These are phyloP conservation scores for Penaeus vannamei DNA, from an alignment of 1,140 invertebrate species.

Conservation along the genomic window DNA sequence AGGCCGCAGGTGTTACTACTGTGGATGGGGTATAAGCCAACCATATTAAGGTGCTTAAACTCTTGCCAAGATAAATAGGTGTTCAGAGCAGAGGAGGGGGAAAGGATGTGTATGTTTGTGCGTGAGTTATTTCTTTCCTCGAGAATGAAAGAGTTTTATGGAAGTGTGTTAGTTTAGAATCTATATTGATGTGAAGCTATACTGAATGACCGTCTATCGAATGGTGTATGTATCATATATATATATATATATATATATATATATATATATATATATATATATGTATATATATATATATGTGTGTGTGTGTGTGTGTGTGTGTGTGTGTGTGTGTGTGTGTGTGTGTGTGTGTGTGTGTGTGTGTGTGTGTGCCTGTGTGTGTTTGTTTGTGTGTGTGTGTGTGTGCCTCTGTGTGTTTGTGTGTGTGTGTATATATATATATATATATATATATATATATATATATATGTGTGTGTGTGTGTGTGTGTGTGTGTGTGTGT, in stretches of 20 bases:
- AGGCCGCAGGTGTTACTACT: no score
- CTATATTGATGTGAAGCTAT: background rate
- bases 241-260: background rate
- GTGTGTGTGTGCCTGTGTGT: background rate
- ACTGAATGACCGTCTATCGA: conserved; percentile 27
- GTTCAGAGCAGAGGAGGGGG: no score
- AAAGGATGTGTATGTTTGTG: no score
- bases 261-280: no score
- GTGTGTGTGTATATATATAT: conserved; percentile 38
- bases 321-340: background rate
- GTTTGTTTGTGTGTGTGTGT: background rate
- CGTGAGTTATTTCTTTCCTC: no score
- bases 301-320: conserved; percentile 34
- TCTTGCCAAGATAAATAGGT: no score
- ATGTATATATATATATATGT: background rate
- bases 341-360: background rate
- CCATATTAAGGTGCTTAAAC: no score
- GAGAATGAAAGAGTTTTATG: no score
- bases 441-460: conserved; percentile 45
- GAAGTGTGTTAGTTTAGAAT: background rate
- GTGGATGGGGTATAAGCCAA: no score
- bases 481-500: background rate
- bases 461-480: conserved; percentile 28
- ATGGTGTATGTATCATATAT: conserved; percentile 37
- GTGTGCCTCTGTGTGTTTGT: background rate